A percentile compares a stretch with the other conserved stretches of the same genome.
These are phyloP conservation scores for Limnephilus marmoratus DNA, from an alignment of 2,888 invertebrate genomes.

Conservation along the genomic window DNA sequence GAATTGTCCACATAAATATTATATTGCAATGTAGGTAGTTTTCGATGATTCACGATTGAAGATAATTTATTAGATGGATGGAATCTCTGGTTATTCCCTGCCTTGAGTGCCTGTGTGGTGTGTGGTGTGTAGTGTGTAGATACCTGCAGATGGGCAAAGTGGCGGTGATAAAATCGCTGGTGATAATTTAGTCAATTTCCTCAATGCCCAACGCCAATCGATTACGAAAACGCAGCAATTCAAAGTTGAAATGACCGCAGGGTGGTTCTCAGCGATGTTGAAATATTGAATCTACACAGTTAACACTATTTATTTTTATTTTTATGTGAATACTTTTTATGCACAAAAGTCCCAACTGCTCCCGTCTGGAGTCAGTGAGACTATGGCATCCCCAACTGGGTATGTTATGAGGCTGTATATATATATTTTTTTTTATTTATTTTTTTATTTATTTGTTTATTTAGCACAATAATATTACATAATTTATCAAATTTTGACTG, in stretches of 20 bases:
- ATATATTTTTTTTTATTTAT: too few relatives aligned
- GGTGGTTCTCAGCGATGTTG: not conserved
- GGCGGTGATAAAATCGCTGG: not conserved
- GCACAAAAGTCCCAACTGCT: too few relatives aligned
- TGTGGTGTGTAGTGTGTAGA: not conserved
- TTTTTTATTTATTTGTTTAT: too few relatives aligned
- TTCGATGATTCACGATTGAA: not conserved
- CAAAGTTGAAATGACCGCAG: not conserved
- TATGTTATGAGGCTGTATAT: too few relatives aligned
- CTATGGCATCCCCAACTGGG: too few relatives aligned
- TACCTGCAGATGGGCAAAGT: not conserved
- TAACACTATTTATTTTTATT: too few relatives aligned
- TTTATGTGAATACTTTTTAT: too few relatives aligned
- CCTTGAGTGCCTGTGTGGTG: not conserved
- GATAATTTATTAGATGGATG: not conserved
- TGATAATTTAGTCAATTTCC: constrained; percentile 7
- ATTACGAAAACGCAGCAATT: constrained; percentile 2
- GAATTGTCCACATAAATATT: too few relatives aligned
- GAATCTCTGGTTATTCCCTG: not conserved
- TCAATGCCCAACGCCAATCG: constrained; percentile 10
- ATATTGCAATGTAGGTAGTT: not conserved
- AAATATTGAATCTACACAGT: not conserved
- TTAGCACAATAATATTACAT: too few relatives aligned
- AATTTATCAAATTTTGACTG: too few relatives aligned
- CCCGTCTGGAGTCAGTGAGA: too few relatives aligned